Evolutionary conservation across 2,888 invertebrate species (phyloP).

Genomic region (Tinea trinotella): DNA sequence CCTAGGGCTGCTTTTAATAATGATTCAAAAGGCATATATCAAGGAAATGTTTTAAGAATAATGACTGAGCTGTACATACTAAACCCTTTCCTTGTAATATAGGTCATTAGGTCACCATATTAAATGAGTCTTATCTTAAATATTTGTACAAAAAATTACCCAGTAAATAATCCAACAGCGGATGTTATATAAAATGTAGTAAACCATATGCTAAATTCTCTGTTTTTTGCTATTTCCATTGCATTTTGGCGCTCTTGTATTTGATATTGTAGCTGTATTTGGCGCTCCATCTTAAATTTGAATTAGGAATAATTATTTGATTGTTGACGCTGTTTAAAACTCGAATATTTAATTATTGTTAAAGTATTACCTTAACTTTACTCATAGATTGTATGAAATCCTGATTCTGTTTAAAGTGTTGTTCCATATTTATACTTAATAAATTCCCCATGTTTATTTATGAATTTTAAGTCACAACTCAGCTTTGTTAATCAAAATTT

Average conservation of each 20-base stretch:
- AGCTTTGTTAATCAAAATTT: no score
- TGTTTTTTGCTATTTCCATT: conserved; percentile 76
- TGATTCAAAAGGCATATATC: no score
- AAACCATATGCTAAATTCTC: conserved; percentile 83
- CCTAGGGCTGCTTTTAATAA: no score
- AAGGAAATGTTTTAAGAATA: no score
- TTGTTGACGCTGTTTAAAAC: background rate
- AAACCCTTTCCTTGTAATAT: no score
- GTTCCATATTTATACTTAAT: conserved; percentile 74
- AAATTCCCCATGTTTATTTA: conserved; percentile 70
- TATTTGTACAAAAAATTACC: no score
- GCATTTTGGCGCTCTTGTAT: conserved; percentile 83
- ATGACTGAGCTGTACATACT: no score
- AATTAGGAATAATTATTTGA: background rate
- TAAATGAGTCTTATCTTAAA: background rate
- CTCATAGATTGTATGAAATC: conserved; percentile 78
- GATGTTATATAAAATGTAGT: conserved; percentile 76
- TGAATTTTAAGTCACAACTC: background rate
- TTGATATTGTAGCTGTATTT: conserved; percentile 85
- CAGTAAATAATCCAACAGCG: conserved; percentile 61
- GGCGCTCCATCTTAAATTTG: conserved; percentile 77
- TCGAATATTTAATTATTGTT: background rate
- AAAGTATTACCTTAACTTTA: conserved; percentile 70
- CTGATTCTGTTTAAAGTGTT: conserved; percentile 78
- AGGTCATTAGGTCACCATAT: no score